A percentile compares a stretch with the other conserved stretches of the same genome.
phyloP scores from a whole-genome alignment of 2,113 vertebrate species.

The Hypocryptadius cinnamomeus region DNA sequence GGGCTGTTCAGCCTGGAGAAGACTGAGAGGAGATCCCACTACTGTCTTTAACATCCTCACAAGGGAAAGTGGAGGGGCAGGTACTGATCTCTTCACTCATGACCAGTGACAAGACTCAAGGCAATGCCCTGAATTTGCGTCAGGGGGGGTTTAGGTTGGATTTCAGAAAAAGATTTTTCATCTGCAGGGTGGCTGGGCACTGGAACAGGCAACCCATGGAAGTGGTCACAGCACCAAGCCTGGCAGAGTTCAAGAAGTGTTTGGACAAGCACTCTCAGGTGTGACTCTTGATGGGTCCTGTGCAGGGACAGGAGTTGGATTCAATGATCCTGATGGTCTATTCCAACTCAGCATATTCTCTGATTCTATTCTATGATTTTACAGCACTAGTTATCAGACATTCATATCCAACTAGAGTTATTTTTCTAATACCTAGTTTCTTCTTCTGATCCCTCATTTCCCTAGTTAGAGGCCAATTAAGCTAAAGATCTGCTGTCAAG shows the following conservation, averaged over 20 bases:
- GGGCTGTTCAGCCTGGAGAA: neutral
- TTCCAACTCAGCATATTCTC: neutral
- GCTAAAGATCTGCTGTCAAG: neutral
- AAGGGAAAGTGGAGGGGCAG: neutral
- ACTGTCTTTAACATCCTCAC: neutral
- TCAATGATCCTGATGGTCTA: neutral
- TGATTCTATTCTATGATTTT: neutral
- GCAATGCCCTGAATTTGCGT: neutral
- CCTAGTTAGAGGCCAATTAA: neutral
- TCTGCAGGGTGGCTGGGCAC: rapidly evolving
- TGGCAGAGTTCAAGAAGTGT: neutral
- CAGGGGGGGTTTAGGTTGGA: neutral
- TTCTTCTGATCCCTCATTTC: neutral
- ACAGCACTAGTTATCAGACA: neutral
- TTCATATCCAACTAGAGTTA: neutral
- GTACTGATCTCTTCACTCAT: neutral
- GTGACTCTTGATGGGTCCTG: neutral
- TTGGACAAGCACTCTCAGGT: neutral
- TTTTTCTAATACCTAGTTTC: neutral
- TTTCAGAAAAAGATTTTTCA: neutral
- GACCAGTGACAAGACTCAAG: neutral
- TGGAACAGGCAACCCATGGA: neutral
- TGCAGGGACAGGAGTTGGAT: neutral
- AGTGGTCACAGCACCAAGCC: neutral
- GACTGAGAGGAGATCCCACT: neutral